phyloP scores from a whole-genome alignment of 2,797 vertebrate species.

The Dicrostonyx torquatus region DNA sequence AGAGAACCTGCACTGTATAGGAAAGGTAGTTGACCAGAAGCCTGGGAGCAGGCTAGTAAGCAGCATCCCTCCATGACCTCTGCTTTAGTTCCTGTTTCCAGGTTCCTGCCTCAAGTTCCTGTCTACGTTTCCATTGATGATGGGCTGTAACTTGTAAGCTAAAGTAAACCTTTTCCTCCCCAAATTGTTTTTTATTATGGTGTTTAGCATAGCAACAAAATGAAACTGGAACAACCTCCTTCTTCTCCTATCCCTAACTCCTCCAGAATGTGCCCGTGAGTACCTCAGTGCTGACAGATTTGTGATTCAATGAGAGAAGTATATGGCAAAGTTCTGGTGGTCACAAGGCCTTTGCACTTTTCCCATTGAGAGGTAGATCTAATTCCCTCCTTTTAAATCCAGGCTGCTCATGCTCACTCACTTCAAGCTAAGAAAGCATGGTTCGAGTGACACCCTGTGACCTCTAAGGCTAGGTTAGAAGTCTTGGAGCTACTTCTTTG shows the following conservation, averaged over 20 bases:
- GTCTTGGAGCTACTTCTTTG: neutral
- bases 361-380: constrained; percentile 19
- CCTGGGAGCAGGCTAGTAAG: neutral
- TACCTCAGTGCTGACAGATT: neutral
- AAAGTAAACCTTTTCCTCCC: neutral
- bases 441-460: neutral
- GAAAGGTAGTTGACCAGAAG: neutral
- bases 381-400: constrained; percentile 11
- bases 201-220: neutral
- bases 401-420: neutral
- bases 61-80: neutral
- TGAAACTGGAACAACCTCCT: neutral
- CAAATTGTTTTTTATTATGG: neutral
- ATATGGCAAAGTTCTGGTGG: neutral
- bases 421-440: neutral
- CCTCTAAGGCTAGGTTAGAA: neutral
- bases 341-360: constrained; percentile 5
- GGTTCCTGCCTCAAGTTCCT: neutral
- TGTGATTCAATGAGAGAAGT: neutral
- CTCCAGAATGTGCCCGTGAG: neutral
- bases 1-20: neutral
- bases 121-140: no score
- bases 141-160: neutral
- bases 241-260: neutral
- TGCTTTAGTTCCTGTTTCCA: neutral